A percentile compares a stretch with the other conserved stretches of the same genome.
These are phyloP conservation scores for Toxonevra muliebris DNA, from an alignment of 2,888 invertebrate species.

Conservation along the genomic window DNA sequence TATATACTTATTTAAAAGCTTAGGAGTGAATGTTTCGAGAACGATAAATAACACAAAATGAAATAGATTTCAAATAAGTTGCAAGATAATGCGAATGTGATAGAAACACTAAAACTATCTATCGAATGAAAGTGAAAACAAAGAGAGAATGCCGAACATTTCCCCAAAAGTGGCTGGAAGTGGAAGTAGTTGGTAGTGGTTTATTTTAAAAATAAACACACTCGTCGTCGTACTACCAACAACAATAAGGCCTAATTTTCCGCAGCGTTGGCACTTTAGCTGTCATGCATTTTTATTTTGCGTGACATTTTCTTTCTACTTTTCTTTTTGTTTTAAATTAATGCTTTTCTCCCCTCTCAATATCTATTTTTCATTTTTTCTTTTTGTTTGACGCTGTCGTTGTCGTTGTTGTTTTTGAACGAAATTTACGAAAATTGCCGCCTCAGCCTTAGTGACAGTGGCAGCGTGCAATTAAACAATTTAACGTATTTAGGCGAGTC, in stretches of 20 bases:
- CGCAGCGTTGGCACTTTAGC: conserved; percentile 13
- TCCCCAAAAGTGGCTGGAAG: background rate
- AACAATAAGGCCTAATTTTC: conserved; percentile 1
- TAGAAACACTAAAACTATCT: background rate
- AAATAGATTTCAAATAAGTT: background rate
- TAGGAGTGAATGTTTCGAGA: background rate
- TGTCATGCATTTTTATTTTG: conserved; percentile 16
- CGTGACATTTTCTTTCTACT: conserved; percentile 12
- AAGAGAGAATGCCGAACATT: background rate
- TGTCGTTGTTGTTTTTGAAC: background rate
- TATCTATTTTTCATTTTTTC: background rate
- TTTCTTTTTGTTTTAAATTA: background rate
- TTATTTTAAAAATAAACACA: conserved; percentile 7
- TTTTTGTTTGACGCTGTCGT: background rate
- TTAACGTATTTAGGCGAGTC: conserved; percentile 8
- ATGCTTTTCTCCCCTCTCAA: background rate
- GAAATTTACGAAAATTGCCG: conserved; percentile 22
- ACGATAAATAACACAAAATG: background rate
- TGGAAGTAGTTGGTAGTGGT: conserved; percentile 6
- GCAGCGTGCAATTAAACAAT: conserved; percentile 18
- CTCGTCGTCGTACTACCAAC: background rate
- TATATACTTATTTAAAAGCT: background rate
- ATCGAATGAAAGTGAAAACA: background rate
- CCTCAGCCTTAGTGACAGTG: background rate
- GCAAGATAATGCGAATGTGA: background rate